Evolutionary conservation across 2,113 vertebrate species (phyloP).

Genomic region (Pleuronectes platessa): DNA sequence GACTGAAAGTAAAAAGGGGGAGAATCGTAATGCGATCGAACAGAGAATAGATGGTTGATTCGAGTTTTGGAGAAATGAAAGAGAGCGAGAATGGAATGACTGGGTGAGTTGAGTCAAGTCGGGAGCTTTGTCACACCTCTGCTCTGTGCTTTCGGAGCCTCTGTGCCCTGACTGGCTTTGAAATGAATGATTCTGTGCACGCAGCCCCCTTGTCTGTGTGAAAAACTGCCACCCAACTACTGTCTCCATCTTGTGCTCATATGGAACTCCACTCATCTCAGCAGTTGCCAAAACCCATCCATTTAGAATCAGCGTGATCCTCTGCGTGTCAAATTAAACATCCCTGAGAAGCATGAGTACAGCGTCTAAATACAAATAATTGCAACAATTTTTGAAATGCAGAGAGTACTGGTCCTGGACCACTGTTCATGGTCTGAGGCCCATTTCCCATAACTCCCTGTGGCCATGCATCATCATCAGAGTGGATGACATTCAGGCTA

Average conservation of each 20-base stretch:
- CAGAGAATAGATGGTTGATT: background rate
- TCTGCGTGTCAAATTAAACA: conserved; percentile 25
- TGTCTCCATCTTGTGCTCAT: conserved; percentile 22
- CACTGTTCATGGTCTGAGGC: background rate
- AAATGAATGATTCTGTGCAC: conserved; percentile 34
- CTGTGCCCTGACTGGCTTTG: conserved; percentile 19
- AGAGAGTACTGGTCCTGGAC: background rate
- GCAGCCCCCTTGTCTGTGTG: conserved; percentile 2
- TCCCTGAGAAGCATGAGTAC: conserved; percentile 12
- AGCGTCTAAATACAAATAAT: conserved; percentile 49
- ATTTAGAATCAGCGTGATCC: conserved; percentile 6
- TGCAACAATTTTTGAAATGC: conserved; percentile 12
- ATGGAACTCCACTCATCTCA: conserved; percentile 28
- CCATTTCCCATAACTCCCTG: conserved; percentile 21
- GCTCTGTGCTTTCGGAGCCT: conserved; percentile 3
- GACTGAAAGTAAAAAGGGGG: conserved; percentile 5
- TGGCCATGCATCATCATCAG: conserved; percentile 46
- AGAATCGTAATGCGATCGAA: conserved; percentile 36
- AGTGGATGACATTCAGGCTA: conserved; percentile 36
- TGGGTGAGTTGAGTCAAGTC: background rate
- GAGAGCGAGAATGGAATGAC: background rate
- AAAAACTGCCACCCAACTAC: conserved; percentile 33
- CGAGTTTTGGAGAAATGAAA: background rate
- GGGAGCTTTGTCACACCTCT: background rate
- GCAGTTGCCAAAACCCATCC: conserved; percentile 48